phyloP scores from a whole-genome alignment of 1,140 invertebrate species.

The Ooceraea biroi region DNA sequence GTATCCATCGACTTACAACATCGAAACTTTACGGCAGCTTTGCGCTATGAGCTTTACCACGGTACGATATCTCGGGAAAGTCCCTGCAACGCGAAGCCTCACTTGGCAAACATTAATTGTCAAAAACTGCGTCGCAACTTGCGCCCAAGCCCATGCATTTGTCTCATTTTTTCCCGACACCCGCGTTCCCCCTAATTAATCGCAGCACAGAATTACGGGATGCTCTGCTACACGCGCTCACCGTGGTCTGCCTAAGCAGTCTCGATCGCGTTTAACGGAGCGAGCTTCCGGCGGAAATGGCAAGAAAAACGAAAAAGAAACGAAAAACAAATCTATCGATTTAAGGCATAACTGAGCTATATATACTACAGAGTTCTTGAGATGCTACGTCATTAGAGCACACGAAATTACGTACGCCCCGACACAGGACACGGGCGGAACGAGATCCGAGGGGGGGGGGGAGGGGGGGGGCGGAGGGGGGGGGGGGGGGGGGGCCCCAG shows the following conservation, averaged over 20 bases:
- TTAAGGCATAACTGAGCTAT: constrained; percentile 47
- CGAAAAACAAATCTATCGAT: constrained; percentile 1
- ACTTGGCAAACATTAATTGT: constrained; percentile 56
- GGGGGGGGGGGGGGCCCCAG: no score
- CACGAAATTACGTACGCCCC: constrained; percentile 58
- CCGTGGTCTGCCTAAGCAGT: background rate
- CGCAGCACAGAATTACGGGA: background rate
- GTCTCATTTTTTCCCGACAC: background rate
- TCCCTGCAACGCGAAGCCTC: constrained; percentile 36
- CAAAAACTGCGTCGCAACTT: constrained; percentile 27
- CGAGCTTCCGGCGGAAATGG: background rate
- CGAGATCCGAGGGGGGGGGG: constrained; percentile 68
- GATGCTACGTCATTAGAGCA: constrained; percentile 14
- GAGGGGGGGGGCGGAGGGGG: no score
- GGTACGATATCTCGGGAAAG: constrained; percentile 58
- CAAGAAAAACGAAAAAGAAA: background rate
- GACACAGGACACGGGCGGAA: constrained; percentile 53
- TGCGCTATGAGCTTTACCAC: constrained; percentile 62
- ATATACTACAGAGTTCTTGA: constrained; percentile 48
- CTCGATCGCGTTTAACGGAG: background rate
- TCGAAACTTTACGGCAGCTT: constrained; percentile 65
- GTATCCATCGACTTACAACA: constrained; percentile 62
- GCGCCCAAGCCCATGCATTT: background rate
- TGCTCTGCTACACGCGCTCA: background rate
- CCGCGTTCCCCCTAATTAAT: background rate